Conservation (phyloP, 2,888 invertebrate genomes). For the Smittia aterrima region DNA sequence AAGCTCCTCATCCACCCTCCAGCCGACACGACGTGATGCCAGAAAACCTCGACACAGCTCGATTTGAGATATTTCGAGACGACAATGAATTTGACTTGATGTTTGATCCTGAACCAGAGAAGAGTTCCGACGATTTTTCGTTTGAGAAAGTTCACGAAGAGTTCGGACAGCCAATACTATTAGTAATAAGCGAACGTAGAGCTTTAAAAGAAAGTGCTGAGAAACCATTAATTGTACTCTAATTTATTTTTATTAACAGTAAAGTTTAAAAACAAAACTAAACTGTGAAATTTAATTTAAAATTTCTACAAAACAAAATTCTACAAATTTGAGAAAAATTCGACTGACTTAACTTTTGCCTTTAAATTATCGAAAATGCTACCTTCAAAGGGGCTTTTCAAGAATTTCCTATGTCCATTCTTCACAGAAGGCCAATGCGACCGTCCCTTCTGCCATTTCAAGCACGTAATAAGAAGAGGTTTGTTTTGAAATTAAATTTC, state of each 20-base stretch:
- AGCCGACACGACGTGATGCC: background rate
- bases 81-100: constrained; percentile 30
- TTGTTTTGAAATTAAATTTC: constrained; percentile 19
- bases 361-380: constrained; percentile 61
- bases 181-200: background rate
- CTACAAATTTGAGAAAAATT: no score
- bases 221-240: constrained; percentile 11
- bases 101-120: background rate
- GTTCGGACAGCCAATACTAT: constrained; percentile 1
- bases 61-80: background rate
- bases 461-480: constrained; percentile 70
- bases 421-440: constrained; percentile 76
- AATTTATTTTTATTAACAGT: background rate
- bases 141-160: constrained; percentile 18
- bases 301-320: background rate
- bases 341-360: no score
- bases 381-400: constrained; percentile 86
- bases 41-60: background rate
- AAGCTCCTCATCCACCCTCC: background rate
- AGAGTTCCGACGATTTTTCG: background rate
- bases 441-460: constrained; percentile 89
- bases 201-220: constrained; percentile 16
- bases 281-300: background rate
- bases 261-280: no score
- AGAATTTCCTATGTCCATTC: constrained; percentile 81